Percentiles rank a stretch among this genome's conserved stretches.
Evolutionary conservation across 2,113 vertebrate genomes (phyloP).

Genomic region (Oenanthe oenanthe): DNA sequence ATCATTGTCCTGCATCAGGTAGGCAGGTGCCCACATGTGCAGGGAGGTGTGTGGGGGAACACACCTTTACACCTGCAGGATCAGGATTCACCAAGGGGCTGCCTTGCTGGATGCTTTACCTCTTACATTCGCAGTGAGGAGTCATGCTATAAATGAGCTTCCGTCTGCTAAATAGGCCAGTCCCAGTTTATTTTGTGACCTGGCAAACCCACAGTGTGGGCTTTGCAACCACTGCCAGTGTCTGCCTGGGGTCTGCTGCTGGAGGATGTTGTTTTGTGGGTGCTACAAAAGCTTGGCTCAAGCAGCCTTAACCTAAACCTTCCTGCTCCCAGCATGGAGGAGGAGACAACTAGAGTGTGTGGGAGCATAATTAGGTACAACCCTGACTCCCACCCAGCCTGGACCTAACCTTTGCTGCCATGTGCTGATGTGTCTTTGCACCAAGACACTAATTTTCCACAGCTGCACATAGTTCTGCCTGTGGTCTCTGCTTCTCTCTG

Average conservation of each 20-base stretch:
- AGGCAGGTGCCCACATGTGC: accelerated
- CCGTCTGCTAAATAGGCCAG: background rate
- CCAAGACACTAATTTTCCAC: accelerated
- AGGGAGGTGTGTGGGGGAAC: accelerated
- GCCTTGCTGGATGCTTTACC: accelerated
- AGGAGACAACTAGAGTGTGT: background rate
- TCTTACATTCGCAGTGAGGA: background rate
- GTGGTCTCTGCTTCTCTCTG: background rate
- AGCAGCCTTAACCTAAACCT: background rate
- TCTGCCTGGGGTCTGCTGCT: background rate
- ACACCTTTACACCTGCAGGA: background rate
- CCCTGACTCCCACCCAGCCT: background rate
- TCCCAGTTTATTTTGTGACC: background rate
- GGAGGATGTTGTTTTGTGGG: background rate
- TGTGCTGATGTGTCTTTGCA: background rate
- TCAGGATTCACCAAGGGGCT: background rate
- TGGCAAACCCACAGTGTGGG: background rate
- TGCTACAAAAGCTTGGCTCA: background rate
- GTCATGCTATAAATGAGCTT: background rate
- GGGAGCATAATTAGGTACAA: background rate
- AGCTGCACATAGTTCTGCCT: accelerated
- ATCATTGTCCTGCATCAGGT: accelerated
- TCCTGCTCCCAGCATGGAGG: accelerated
- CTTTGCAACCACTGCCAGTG: background rate
- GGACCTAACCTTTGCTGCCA: background rate